phyloP scores from a whole-genome alignment of 1,140 invertebrate species.

The Sitophilus oryzae region DNA sequence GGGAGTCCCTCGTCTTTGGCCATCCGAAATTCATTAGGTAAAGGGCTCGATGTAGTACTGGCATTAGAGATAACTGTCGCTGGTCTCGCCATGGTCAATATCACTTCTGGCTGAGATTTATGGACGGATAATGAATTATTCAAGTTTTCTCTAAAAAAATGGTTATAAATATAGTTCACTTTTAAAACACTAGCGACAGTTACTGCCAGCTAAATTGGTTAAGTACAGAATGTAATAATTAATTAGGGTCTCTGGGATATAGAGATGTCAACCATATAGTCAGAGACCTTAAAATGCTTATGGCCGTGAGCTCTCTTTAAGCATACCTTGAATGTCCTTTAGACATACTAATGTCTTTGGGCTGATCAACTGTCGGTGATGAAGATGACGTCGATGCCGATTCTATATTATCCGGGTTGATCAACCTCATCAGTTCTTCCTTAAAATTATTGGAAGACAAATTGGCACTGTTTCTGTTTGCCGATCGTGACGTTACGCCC shows the following conservation, averaged over 20 bases:
- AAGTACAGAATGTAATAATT: too few relatives aligned
- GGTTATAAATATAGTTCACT: too few relatives aligned
- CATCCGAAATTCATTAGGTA: slow-evolving; percentile 53
- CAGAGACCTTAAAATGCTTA: too few relatives aligned
- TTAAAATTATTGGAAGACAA: slow-evolving; percentile 65
- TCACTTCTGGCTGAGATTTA: slow-evolving; percentile 52
- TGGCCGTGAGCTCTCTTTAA: too few relatives aligned
- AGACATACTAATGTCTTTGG: slow-evolving; percentile 11
- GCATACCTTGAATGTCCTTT: slow-evolving; percentile 31
- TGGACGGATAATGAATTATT: slow-evolving; percentile 43
- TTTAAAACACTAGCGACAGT: too few relatives aligned
- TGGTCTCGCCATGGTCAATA: slow-evolving; percentile 64
- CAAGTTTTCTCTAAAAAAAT: slow-evolving; percentile 47
- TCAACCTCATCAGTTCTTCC: slow-evolving; percentile 83
- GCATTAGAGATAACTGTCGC: slow-evolving; percentile 66
- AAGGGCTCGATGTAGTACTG: slow-evolving; percentile 56
- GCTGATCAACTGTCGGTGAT: not conserved
- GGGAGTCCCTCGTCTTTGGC: slow-evolving; percentile 49
- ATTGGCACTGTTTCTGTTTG: slow-evolving; percentile 57
- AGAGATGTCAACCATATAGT: too few relatives aligned
- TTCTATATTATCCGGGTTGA: slow-evolving; percentile 74
- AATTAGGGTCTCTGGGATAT: too few relatives aligned
- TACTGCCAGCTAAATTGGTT: too few relatives aligned
- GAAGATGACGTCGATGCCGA: slow-evolving; percentile 34
- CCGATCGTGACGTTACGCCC: slow-evolving; percentile 44